Conservation (phyloP, 2,113 vertebrate species). For the Thermophis baileyi region DNA sequence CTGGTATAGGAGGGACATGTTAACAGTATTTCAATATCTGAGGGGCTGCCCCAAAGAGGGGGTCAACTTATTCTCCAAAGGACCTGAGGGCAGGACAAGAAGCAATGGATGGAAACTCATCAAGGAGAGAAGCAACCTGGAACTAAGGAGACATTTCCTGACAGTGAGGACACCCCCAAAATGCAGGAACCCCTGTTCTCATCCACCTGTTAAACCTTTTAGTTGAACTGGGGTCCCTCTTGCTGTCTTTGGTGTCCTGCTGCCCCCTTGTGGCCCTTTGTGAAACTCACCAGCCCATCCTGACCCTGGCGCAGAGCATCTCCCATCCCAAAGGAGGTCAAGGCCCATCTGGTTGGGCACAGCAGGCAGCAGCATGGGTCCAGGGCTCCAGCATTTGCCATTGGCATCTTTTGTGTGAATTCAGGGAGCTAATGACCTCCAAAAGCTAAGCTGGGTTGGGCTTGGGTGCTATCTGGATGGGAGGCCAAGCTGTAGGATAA, state of each 20-base stretch:
- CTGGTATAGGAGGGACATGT: too few relatives aligned
- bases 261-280: neutral
- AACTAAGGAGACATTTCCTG: too few relatives aligned
- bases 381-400: neutral
- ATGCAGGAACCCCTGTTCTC: neutral
- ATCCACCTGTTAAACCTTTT: neutral
- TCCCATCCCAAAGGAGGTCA: neutral
- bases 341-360: neutral
- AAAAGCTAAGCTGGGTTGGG: neutral
- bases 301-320: neutral
- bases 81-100: too few relatives aligned
- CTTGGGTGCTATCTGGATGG: neutral
- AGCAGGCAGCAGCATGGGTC: neutral
- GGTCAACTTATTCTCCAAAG: too few relatives aligned
- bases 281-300: neutral
- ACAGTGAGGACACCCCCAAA: neutral
- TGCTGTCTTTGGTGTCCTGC: neutral
- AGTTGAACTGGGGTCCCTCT: neutral
- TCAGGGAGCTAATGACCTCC: neutral
- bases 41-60: too few relatives aligned
- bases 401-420: neutral
- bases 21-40: too few relatives aligned
- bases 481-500: neutral
- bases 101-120: too few relatives aligned
- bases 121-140: too few relatives aligned